These are phyloP conservation scores for Scaptomyza reducta DNA, from an alignment of 2,888 invertebrate genomes.

Conservation along the genomic window DNA sequence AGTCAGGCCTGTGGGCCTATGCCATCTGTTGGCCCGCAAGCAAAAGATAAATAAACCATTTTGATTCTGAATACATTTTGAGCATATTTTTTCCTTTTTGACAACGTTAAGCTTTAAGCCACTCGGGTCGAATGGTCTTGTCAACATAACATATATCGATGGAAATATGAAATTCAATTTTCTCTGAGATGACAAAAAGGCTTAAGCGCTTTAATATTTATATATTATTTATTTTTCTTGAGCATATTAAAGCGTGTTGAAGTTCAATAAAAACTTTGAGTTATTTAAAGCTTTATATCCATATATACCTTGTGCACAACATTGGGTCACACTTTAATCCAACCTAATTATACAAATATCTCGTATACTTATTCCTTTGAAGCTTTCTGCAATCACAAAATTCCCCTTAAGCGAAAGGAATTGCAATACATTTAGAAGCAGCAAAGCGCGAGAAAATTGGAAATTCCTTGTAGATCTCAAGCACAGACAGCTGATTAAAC, in stretches of 20 bases:
- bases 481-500: no score
- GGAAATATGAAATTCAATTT: neutral
- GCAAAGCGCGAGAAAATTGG: neutral
- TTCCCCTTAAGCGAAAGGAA: neutral
- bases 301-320: neutral
- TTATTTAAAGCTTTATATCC: no score
- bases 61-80: neutral
- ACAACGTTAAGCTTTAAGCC: conserved; percentile 1
- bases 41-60: conserved; percentile 12
- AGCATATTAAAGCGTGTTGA: neutral
- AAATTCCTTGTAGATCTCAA: no score
- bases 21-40: no score
- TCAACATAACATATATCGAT: no score
- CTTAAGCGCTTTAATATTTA: neutral
- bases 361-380: neutral
- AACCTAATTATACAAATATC: neutral
- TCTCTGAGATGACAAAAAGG: neutral
- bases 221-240: neutral
- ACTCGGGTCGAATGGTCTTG: neutral
- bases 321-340: neutral
- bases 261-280: no score
- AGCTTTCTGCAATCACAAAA: neutral
- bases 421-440: neutral
- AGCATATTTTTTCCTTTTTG: conserved; percentile 3
- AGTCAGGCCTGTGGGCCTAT: no score